Conservation (phyloP, 2,888 invertebrate genomes). For the Drosophila barbarae region DNA sequence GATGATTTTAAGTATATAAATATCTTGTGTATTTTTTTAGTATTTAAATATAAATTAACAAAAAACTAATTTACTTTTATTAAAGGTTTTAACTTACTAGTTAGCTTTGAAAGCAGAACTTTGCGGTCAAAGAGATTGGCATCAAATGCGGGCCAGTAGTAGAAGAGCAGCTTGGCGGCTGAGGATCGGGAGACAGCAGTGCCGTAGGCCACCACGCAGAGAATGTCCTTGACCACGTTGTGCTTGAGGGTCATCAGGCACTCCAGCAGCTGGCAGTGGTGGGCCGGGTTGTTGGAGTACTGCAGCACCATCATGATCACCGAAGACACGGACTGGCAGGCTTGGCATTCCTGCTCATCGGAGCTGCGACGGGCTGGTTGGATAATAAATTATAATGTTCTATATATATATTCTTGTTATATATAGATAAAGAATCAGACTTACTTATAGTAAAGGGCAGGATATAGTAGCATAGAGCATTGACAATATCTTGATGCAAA, state of each 20-base stretch:
- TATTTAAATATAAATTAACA: neutral
- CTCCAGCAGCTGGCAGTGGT: constrained; percentile 97
- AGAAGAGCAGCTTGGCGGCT: constrained; percentile 97
- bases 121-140: constrained; percentile 94
- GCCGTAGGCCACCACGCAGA: constrained; percentile 98
- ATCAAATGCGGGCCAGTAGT: constrained; percentile 99
- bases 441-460: constrained; percentile 96
- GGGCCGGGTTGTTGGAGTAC: constrained; percentile 95
- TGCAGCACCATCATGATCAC: constrained; percentile 99
- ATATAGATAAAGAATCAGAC: neutral
- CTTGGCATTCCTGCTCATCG: constrained; percentile 88
- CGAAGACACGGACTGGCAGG: constrained; percentile 92
- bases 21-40: too few species aligned
- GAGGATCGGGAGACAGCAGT: constrained; percentile 95
- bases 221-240: constrained; percentile 93
- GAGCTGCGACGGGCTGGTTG: constrained; percentile 84
- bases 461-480: constrained; percentile 96
- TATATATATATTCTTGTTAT: too few species aligned
- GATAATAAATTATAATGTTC: too few species aligned
- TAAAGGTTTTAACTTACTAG: constrained; percentile 83
- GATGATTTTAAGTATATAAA: too few species aligned
- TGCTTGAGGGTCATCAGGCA: constrained; percentile 96
- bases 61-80: neutral
- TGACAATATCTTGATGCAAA: constrained; percentile 96
- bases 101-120: constrained; percentile 91